These are phyloP conservation scores for Metacarcinus magister DNA, from an alignment of 2,888 invertebrate species.

Conservation along the genomic window DNA sequence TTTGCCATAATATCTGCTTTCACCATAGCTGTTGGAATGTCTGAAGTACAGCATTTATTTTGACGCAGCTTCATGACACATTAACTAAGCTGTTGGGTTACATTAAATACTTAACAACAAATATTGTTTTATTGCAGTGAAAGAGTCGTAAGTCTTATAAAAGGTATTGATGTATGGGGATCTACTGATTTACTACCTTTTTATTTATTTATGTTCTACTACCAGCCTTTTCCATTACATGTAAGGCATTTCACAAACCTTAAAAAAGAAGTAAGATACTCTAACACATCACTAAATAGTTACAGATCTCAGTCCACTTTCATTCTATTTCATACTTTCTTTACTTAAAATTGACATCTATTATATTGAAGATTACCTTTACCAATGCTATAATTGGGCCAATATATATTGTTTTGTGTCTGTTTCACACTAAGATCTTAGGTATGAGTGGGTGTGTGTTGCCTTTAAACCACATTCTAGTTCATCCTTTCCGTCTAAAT, in stretches of 20 bases:
- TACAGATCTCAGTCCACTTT: background rate
- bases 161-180: background rate
- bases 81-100: slow-evolving; percentile 34
- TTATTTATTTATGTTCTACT: background rate
- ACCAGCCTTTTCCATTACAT: background rate
- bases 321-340: background rate
- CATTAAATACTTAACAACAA: slow-evolving; percentile 27
- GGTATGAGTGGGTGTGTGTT: too few species aligned
- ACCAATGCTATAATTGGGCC: too few species aligned
- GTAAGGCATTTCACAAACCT: background rate
- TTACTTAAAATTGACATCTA: too few species aligned
- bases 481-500: too few species aligned
- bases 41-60: background rate
- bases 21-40: slow-evolving; percentile 19
- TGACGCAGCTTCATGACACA: background rate
- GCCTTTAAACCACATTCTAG: too few species aligned
- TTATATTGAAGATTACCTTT: too few species aligned
- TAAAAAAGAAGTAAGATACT: background rate
- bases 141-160: background rate
- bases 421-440: too few species aligned
- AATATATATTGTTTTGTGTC: too few species aligned
- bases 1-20: background rate
- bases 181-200: background rate
- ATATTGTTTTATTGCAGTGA: slow-evolving; percentile 6
- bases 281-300: background rate